Base-by-base conservation (phyloP, 2,797 vertebrate genomes). In the Cynopterus sphinx region DNA sequence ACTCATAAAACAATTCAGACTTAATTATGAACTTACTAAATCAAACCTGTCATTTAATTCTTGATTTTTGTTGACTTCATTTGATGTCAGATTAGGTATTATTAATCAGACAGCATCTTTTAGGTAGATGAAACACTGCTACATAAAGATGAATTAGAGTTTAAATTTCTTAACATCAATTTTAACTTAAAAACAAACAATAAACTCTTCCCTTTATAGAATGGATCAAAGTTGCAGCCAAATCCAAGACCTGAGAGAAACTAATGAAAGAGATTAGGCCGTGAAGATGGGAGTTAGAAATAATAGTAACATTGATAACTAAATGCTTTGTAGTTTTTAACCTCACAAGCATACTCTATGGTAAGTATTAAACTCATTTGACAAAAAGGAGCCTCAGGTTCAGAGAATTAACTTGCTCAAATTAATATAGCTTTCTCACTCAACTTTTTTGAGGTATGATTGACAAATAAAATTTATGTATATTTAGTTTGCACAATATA, bases 21-120 rank as follows among this genome's bases (percentile, higher is more conserved):
- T 87, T 88, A 85, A 43, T 15, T 94, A 53, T 65, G 41, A 91
- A 91, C 53, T 87, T 84, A 71, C 22, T 73, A 82, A 85, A 93
- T 65, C n/a, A 65, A 88, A 2, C 19, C 68, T 59, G 59, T 55
- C 73, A 85, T 83, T 90, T 65, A 77, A 82, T 88, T 92, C 9
- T 61, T 55, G 7, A 96, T 85, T 82, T 94, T 63, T 96, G 70
- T 71, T 67, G 6, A 90, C 91, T 77, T 92, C 4, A 81, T 17
- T 75, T 90, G 26, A 55, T 41, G 17, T 31, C 5, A 17, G 11
- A 90, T 92, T 81, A 16, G 41, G 9, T 92, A 86, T 53, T 83
- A 19, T 83, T 82, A 83, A 87, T 65, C 41, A 57, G 36, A 88
- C 31, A 74, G 19, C 8, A 87, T 67, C 53, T 95, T 53, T 85